Conservation (phyloP, 2,888 invertebrate genomes). For the Antheraea assamensis region DNA sequence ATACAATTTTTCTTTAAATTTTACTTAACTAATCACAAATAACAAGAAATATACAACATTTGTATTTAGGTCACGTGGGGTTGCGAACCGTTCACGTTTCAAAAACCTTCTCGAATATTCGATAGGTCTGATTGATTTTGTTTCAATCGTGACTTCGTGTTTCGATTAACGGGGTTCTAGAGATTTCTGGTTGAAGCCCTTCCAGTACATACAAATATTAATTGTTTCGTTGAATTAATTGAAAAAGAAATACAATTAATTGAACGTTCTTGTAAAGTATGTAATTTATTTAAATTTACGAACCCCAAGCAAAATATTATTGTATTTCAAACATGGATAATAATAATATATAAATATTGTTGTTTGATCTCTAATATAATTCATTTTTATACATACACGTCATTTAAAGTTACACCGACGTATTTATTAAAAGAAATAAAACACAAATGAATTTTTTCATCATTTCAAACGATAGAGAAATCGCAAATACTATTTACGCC, state of each 20-base stretch:
- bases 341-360: background rate
- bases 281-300: background rate
- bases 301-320: background rate
- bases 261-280: background rate
- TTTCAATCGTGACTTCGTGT: background rate
- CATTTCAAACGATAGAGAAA: background rate
- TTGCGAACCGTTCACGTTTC: conserved; percentile 14
- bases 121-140: background rate
- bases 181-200: background rate
- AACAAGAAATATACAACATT: background rate
- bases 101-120: background rate
- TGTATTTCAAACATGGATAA: background rate
- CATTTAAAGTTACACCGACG: background rate
- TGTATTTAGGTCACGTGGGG: conserved; percentile 19
- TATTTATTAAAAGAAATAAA: no score
- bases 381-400: background rate
- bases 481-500: background rate
- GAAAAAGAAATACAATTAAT: background rate
- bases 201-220: conserved; percentile 30
- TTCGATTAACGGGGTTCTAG: background rate
- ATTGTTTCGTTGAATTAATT: background rate
- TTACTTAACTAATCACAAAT: background rate
- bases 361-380: background rate
- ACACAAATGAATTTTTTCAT: background rate
- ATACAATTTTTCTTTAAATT: no score